Percentiles rank a stretch among this genome's conserved stretches.
These are phyloP conservation scores for Adineta ricciae DNA, from an alignment of 2,888 invertebrate species.

Conservation along the genomic window DNA sequence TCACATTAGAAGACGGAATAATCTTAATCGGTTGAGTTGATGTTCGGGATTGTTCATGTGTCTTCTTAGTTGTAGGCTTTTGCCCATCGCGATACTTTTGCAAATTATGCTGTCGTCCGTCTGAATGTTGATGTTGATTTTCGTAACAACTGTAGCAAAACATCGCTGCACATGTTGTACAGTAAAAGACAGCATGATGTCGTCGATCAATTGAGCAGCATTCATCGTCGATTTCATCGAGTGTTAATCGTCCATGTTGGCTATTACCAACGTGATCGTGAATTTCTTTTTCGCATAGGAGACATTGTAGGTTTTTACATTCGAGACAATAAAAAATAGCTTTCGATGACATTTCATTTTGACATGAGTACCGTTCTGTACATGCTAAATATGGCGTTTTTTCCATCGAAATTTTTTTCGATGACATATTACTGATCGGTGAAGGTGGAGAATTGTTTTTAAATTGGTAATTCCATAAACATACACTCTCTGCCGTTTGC, in stretches of 20 bases:
- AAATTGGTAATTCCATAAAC: neutral
- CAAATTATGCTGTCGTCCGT: neutral
- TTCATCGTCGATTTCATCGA: neutral
- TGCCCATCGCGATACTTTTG: neutral
- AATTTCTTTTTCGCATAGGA: neutral
- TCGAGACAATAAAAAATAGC: neutral
- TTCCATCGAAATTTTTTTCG: neutral
- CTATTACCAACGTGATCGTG: neutral
- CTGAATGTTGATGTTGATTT: neutral
- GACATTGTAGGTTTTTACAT: neutral
- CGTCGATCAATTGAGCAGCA: neutral
- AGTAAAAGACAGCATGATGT: neutral
- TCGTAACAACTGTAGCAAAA: neutral
- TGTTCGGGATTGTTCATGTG: neutral
- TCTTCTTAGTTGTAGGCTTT: neutral
- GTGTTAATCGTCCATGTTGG: neutral
- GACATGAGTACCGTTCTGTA: neutral
- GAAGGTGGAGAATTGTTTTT: neutral
- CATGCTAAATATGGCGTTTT: neutral
- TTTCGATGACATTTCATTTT: neutral
- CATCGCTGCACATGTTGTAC: neutral
- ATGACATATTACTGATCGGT: neutral
- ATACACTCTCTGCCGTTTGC: neutral
- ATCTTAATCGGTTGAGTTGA: neutral
- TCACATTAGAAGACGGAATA: neutral